These are phyloP conservation scores for Ladona fulva DNA, from an alignment of 1,140 invertebrate species.

Conservation along the genomic window DNA sequence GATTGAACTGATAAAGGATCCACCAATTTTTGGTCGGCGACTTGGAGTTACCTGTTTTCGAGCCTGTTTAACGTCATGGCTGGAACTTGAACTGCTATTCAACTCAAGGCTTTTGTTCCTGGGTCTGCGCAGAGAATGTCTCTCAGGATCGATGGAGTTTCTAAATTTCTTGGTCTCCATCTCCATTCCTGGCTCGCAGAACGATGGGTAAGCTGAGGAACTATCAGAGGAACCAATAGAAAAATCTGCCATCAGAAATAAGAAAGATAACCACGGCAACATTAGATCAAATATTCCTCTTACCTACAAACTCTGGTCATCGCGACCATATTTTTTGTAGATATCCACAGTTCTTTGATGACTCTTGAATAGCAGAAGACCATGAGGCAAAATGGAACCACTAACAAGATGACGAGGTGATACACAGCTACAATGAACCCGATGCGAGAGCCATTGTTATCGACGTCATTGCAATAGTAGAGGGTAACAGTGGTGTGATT, in stretches of 20 bases:
- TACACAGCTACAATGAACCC: conserved; percentile 37
- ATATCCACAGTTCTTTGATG: conserved; percentile 46
- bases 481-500: conserved; percentile 32
- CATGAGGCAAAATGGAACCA: conserved; percentile 41
- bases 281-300: too few relatives aligned
- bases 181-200: not conserved
- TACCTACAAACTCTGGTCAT: conserved; percentile 34
- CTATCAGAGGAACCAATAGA: not conserved
- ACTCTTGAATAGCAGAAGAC: conserved; percentile 44
- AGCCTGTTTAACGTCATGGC: conserved; percentile 19
- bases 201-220: not conserved
- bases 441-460: not conserved
- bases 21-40: not conserved
- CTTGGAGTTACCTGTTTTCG: conserved; percentile 20
- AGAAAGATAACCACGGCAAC: too few relatives aligned
- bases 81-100: not conserved
- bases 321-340: conserved; percentile 38
- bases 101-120: not conserved
- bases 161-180: not conserved
- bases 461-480: conserved; percentile 35
- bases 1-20: not conserved
- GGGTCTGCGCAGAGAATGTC: not conserved
- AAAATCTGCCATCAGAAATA: too few relatives aligned
- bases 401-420: conserved; percentile 41
- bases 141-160: not conserved